Evolutionary conservation across 2,113 vertebrate genomes (phyloP).

Genomic region (Channa argus): DNA sequence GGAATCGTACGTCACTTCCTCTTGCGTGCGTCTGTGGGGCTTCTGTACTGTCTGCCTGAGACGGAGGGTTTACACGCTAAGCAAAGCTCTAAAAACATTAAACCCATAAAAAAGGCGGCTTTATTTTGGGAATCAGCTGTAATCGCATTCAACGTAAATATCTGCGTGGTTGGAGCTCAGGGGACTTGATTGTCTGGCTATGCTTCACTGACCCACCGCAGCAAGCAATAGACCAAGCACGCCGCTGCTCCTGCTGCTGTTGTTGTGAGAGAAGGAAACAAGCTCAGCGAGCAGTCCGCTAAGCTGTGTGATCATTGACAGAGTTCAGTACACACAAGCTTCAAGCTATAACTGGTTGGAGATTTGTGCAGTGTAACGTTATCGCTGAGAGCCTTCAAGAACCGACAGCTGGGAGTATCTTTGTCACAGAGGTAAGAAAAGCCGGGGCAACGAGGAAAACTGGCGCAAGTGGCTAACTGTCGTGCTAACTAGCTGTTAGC

Average conservation of each 20-base stretch:
- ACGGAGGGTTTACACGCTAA: constrained; percentile 60
- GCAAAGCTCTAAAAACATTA: constrained; percentile 42
- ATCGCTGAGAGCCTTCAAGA: not conserved
- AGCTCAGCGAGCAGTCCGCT: constrained; percentile 62
- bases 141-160: not conserved
- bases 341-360: constrained; percentile 30
- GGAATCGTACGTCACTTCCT: constrained; percentile 81
- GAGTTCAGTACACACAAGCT: constrained; percentile 83
- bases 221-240: constrained; percentile 58
- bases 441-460: constrained; percentile 31
- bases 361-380: not conserved
- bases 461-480: constrained; percentile 49
- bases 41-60: constrained; percentile 64
- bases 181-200: constrained; percentile 30
- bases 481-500: constrained; percentile 72
- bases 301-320: constrained; percentile 85
- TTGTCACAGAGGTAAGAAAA: constrained; percentile 49
- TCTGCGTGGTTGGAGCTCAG: not conserved
- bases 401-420: constrained; percentile 9
- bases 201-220: constrained; percentile 53
- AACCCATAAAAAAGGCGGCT: constrained; percentile 18
- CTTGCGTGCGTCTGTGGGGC: constrained; percentile 67
- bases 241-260: constrained; percentile 43
- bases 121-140: constrained; percentile 9
- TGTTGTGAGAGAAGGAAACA: constrained; percentile 71